Base-by-base conservation (phyloP, 1,140 invertebrate genomes). In the Asobara japonica region DNA sequence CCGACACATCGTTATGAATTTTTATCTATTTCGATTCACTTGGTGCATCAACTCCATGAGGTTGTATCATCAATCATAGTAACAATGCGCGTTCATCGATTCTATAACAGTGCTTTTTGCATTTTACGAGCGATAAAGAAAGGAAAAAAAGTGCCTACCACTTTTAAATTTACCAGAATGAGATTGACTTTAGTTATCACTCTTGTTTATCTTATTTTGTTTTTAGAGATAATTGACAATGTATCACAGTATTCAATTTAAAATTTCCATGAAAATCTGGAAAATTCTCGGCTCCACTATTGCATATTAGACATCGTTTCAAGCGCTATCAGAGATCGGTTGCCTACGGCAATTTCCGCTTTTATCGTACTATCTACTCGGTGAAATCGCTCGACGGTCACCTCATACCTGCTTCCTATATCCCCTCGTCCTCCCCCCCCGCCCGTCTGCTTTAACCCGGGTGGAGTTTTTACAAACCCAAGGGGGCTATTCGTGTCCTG, bases 341-440 rank as follows among this genome's bases (percentile, higher is more conserved):
- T 51, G 45, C 45, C 45, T 51, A 51, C 45, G 45, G 45, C 45
- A 20, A 51, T 51, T 51, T 51, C 45, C 45, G 45, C 45, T 51
- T 51, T 51, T 51, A 51, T 51, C 45, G 45, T 51, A 18, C 45
- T 51, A 51, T 51, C 45, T 51, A 18, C 16, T 25, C 18, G 45
- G 45, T 51, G 16, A 51, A 51, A 51, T 51, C 45, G 45, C 45
- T 51, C 18, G 45, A 51, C 45, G 45, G 45, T 51, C 45, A 51
- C 45, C 45, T 51, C 45, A 51, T 51, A 51, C 45, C 45, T 51
- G 20, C 7, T 20, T 18, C 45, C 41, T 4, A 8, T n/a, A 5
- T 3, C 8, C 45, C 45, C 45, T 20, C 22, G 3, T 20, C 10
- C 6, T 10, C 8, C 45, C 16, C 45, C 8, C 22, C n/a, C 6